A percentile compares a stretch with the other conserved stretches of the same genome.
Conservation (phyloP, 2,888 invertebrate species). For the Tetranychus truncatus region DNA sequence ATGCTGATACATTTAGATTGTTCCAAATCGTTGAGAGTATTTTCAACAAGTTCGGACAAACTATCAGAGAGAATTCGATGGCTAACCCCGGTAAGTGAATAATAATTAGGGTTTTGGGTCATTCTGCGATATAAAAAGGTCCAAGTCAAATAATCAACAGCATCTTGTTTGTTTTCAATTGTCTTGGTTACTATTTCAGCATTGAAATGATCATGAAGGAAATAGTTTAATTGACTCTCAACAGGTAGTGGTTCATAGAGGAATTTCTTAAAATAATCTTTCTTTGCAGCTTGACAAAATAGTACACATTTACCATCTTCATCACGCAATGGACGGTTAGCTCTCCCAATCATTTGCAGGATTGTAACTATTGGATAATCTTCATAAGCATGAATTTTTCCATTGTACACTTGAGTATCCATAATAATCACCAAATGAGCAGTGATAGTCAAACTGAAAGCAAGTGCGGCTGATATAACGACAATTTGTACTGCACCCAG, state of each 20-base stretch:
- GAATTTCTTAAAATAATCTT: slow-evolving; percentile 95
- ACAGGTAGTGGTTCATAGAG: slow-evolving; percentile 88
- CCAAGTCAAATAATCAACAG: slow-evolving; percentile 98
- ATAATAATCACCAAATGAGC: slow-evolving; percentile 89
- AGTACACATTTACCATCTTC: slow-evolving; percentile 81
- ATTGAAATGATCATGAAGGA: slow-evolving; percentile 96
- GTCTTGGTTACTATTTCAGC: slow-evolving; percentile 99
- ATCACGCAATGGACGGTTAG: slow-evolving; percentile 77
- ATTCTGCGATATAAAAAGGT: slow-evolving; percentile 88
- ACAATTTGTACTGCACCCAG: slow-evolving; percentile 80
- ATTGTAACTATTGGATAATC: slow-evolving; percentile 96
- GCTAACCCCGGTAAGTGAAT: slow-evolving; percentile 82
- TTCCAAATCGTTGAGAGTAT: slow-evolving; percentile 76
- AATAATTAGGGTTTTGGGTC: slow-evolving; percentile 98
- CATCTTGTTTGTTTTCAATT: slow-evolving; percentile 98
- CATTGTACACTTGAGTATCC: slow-evolving; percentile 82
- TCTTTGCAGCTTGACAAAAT: slow-evolving; percentile 91
- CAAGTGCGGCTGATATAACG: slow-evolving; percentile 74
- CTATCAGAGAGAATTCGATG: slow-evolving; percentile 95
- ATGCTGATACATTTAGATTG: slow-evolving; percentile 92
- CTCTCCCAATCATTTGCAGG: slow-evolving; percentile 89
- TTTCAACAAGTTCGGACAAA: slow-evolving; percentile 90
- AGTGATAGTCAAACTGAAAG: slow-evolving; percentile 74
- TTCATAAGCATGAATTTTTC: slow-evolving; percentile 54
- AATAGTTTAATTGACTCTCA: slow-evolving; percentile 92